Evolutionary conservation across 2,797 vertebrate species (phyloP).

Genomic region (Denticeps clupeoides): DNA sequence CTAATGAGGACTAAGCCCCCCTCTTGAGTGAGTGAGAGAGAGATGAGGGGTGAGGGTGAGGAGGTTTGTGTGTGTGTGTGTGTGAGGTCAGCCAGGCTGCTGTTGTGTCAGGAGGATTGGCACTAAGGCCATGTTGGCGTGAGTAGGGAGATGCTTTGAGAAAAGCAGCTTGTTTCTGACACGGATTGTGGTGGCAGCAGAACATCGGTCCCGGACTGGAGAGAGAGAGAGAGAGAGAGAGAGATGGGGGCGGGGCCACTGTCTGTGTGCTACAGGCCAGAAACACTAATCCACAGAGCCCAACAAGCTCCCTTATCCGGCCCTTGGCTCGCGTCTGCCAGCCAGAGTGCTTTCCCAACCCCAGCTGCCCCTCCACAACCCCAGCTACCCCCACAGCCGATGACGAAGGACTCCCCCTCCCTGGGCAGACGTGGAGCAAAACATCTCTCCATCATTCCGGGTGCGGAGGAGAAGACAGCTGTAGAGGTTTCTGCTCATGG

Average conservation of each 20-base stretch:
- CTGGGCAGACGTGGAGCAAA: too few relatives aligned
- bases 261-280: conserved; percentile 44
- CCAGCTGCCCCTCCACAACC: conserved; percentile 27
- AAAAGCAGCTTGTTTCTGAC: conserved; percentile 60
- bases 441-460: too few relatives aligned
- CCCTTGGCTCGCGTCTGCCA: conserved; percentile 35
- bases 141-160: conserved; percentile 34
- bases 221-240: conserved; percentile 10
- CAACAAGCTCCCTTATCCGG: conserved; percentile 48
- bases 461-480: too few relatives aligned
- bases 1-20: conserved; percentile 47
- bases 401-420: too few relatives aligned
- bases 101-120: conserved; percentile 49
- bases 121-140: conserved; percentile 14
- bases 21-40: conserved; percentile 10
- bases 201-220: conserved; percentile 24
- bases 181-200: conserved; percentile 42
- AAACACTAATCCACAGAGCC: conserved; percentile 55
- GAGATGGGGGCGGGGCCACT: too few relatives aligned
- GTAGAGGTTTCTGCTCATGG: too few relatives aligned
- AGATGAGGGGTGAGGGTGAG: not conserved
- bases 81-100: conserved; percentile 35
- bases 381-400: conserved; percentile 25
- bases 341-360: conserved; percentile 29
- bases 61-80: not conserved